phyloP scores from a whole-genome alignment of 2,888 invertebrate genomes.

The Folsomia candida region DNA sequence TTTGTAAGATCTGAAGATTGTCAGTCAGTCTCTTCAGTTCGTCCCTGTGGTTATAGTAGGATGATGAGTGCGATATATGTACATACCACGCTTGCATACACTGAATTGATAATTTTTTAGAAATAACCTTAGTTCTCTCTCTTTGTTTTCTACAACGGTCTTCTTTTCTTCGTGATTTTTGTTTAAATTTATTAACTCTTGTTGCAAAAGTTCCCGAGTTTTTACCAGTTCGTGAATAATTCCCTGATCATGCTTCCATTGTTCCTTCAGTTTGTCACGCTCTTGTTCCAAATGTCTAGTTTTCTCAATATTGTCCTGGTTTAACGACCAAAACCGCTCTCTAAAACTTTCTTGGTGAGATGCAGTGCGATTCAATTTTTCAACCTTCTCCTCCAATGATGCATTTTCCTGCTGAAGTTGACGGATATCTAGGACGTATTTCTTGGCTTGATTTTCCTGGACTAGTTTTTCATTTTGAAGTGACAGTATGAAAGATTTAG shows the following conservation, averaged over 20 bases:
- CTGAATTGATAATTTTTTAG: too few species aligned
- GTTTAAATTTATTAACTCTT: conserved; percentile 9
- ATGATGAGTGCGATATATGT: neutral
- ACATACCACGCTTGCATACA: neutral
- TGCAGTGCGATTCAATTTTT: neutral
- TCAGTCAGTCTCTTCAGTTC: conserved; percentile 34
- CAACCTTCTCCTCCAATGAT: neutral
- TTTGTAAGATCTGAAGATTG: conserved; percentile 42
- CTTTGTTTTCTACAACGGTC: conserved; percentile 19
- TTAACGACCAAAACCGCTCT: neutral
- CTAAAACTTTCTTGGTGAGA: neutral
- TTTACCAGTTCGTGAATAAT: neutral
- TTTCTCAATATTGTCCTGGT: conserved; percentile 9
- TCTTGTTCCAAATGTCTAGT: conserved; percentile 16
- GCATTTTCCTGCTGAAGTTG: neutral
- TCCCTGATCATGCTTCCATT: neutral
- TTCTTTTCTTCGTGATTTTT: conserved; percentile 21
- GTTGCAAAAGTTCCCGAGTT: conserved; percentile 14
- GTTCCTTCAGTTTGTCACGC: conserved; percentile 4
- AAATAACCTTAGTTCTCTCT: too few species aligned
- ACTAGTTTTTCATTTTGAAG: neutral
- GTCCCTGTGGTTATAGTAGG: conserved; percentile 24
- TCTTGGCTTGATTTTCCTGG: neutral
- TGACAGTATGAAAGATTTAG: neutral
- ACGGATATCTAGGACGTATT: neutral